Percentiles rank a stretch among this genome's conserved stretches.
Conservation (phyloP, 1,140 invertebrate genomes). For the Saxidomus purpurata region DNA sequence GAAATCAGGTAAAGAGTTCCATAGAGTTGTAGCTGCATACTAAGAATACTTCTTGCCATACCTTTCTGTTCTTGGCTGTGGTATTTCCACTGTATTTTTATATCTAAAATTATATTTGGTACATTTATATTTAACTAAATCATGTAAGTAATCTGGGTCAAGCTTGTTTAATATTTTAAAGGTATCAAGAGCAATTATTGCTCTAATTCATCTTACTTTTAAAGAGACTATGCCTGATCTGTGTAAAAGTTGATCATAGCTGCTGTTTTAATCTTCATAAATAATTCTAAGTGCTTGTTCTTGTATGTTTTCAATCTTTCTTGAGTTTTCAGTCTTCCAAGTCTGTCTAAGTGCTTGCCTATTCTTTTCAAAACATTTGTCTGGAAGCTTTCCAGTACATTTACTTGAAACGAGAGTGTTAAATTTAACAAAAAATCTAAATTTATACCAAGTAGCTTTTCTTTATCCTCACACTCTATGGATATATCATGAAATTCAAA, state of each 20-base stretch:
- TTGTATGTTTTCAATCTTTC: constrained; percentile 48
- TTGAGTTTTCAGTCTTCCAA: constrained; percentile 38
- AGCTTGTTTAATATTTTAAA: constrained; percentile 23
- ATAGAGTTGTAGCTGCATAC: constrained; percentile 47
- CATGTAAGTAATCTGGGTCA: constrained; percentile 19
- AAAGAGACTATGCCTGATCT: constrained; percentile 14
- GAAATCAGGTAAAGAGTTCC: constrained; percentile 27
- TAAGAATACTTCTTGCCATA: constrained; percentile 46
- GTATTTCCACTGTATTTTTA: constrained; percentile 42
- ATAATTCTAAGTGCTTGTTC: constrained; percentile 42
- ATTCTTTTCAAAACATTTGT: too few species aligned
- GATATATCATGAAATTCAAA: constrained; percentile 48
- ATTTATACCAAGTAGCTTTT: constrained; percentile 44
- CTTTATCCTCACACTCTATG: constrained; percentile 46
- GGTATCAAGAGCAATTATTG: constrained; percentile 34
- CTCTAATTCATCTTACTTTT: constrained; percentile 38
- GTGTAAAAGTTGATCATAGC: constrained; percentile 20
- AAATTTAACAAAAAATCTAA: constrained; percentile 60
- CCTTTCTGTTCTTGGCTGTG: constrained; percentile 40
- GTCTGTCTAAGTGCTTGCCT: constrained; percentile 22
- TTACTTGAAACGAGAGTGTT: constrained; percentile 43
- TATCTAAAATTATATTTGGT: constrained; percentile 43
- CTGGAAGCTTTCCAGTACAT: constrained; percentile 45
- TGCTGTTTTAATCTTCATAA: constrained; percentile 12
- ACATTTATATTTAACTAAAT: constrained; percentile 22